Base-by-base conservation (phyloP, 1,140 invertebrate genomes). In the Drosophila pachea region DNA sequence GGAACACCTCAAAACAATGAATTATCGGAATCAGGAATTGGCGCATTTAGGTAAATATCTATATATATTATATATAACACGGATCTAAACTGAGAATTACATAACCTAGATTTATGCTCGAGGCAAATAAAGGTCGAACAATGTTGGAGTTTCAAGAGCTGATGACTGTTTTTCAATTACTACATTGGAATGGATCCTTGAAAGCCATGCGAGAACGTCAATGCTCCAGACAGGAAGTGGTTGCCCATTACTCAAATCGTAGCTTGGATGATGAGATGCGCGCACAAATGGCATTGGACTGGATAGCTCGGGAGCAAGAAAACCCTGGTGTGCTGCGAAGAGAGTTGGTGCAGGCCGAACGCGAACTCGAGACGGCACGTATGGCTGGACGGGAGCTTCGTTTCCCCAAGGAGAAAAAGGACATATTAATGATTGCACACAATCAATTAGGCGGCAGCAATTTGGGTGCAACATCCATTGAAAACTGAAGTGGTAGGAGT, bases 111-210 rank as follows among this genome's bases (percentile, higher is more conserved):
- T 98, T 97, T 88, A 98, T 98, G 96, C 90, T 98, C 72, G 96
- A 98, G 90, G 94, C 96, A 49, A 97, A 97, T 90, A 95, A 95
- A 82, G 96, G 96, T 0, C 92, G 96, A 48, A 98, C 97, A 12
- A 98, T 98, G 97, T 91, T 98, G 42, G 97, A 98, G 89, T 98
- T 98, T 90, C 97, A 98, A 90, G 97, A 98, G 90, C 90, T 98
- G 70, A 98, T 98, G 97, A 98, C 97, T 1, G 97, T 98, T 4
- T 98, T 98, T 90, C 97, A 98, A 90, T 91, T 98, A 47, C 91
- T 98, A 2, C 97, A 98, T 90, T 98, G 97, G 97, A 98, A 98
- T 89, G 97, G 97, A 1, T 97, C 96, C 61, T 90, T 98, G 63
- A 96, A 97, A 87, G 96, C 94, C 81, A 93, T 97, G 96, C 91